Base-by-base conservation (phyloP, 2,113 vertebrate species). In the Lethenteron camtschaticum region DNA sequence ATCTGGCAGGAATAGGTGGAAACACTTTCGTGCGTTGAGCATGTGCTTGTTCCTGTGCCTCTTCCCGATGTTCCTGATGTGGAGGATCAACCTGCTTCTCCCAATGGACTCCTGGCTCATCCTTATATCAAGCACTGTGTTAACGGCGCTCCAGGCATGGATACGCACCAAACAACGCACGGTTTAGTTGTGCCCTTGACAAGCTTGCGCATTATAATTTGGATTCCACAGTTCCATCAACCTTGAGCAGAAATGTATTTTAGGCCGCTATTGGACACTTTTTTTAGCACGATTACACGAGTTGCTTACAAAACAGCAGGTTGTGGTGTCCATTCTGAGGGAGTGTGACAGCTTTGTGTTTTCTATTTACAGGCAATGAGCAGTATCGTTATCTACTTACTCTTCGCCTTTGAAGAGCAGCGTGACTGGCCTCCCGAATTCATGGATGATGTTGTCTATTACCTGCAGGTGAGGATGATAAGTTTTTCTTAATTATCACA, bases 91-190 rank as follows among this genome's bases (percentile, higher is more conserved):
- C n/a, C 84, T 81, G 75, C 83, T 87, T 77, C 88, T 89, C 80
- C 83, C 85, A 73, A 84, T 87, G 85, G 86, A 88, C 73, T 87
- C 87, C 77, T 89, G 87, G 87, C 83, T 89, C 57, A 86, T 89
- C 73, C 79, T 89, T 56, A 80, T 89, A 16, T 88, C 87, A 57
- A 87, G 85, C 79, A 87, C 85, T 73, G 82, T 86, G 79, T 80
- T 89, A 14, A 87, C 86, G 2, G 87, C 87, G 1, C 81, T 89
- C 70, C 87, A 88, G 85, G 87, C 79, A 72, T 1, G 2, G 12
- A 70, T 57, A 70, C 20, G 70, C 7, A 41, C n/a, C 12, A 55
- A 41, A 41, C 41, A 41, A 41, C 41, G 41, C 41, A 41, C 3
- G 41, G 5, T 41, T 41, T 7, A 41, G 41, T 41, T 41, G 41